Percentiles rank a stretch among this genome's conserved stretches.
Evolutionary conservation across 1,140 invertebrate genomes (phyloP).

Genomic region (Belonocnema kinseyi): DNA sequence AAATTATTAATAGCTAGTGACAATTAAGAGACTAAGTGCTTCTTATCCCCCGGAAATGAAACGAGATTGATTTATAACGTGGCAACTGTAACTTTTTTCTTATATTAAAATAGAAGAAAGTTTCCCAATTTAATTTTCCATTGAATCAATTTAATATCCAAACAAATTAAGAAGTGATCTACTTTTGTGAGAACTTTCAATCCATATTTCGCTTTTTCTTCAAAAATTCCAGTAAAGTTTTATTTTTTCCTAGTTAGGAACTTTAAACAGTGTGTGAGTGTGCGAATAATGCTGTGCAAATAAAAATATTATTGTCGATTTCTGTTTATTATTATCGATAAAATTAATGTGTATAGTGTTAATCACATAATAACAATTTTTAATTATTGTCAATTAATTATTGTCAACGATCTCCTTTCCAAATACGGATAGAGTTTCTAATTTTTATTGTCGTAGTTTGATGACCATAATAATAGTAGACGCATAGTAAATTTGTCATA

Average conservation of each 20-base stretch:
- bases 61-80: conserved; percentile 30
- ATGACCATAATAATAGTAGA: conserved; percentile 37
- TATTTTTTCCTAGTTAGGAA: background rate
- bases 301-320: conserved; percentile 60
- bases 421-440: conserved; percentile 46
- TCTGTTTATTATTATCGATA: conserved; percentile 49
- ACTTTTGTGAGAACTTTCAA: background rate
- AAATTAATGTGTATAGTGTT: too few species aligned
- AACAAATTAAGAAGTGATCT: conserved; percentile 40
- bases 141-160: conserved; percentile 5
- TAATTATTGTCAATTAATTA: conserved; percentile 44
- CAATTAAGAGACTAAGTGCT: too few species aligned
- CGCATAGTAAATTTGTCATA: conserved; percentile 27
- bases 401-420: conserved; percentile 54
- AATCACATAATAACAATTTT: too few species aligned
- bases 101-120: conserved; percentile 28
- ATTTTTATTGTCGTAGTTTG: conserved; percentile 61
- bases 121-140: background rate
- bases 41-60: background rate
- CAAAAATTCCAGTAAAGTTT: conserved; percentile 18
- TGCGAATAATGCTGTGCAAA: conserved; percentile 57
- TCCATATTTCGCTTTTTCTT: conserved; percentile 27
- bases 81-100: conserved; percentile 34
- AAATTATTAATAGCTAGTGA: too few species aligned
- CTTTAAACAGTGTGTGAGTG: conserved; percentile 51